Evolutionary conservation across 2,888 invertebrate species (phyloP), one percentile per base, ranked within the genome.

Genomic region (Carabus problematicus): DNA sequence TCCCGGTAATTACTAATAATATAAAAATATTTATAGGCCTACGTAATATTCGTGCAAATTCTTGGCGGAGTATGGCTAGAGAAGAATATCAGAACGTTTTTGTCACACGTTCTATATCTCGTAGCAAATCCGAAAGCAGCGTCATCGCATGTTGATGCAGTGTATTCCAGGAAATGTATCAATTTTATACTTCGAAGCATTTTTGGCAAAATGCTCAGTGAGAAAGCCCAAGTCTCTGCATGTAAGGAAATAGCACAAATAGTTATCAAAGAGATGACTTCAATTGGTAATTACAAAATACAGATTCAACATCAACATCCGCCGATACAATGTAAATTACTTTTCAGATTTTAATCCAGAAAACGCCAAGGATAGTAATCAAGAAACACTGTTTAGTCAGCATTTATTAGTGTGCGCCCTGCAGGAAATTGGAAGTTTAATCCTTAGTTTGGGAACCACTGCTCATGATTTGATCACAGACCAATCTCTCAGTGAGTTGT

Each of bases 1-100:
- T 41, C n/a, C 40, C 52, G 39, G 3, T 60, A 11, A 54, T 66
- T 70, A 54, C 62, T 68, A 58, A 73, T 11, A 45, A 45, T 12
- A 12, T 2, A 45, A 11, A 14, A 14, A 14, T 76, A 71, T 61
- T 81, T 82, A 73, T 80, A 95, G 95, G 94, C 97, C 0, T 99
- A 99, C 80, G 97, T 99, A 29, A 91, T 95, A 63, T 95, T 98
- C 80, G 93, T 96, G 0, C 93, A 95, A 82, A 91, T 92, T 76
- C 89, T 98, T 88, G 98, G 98, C 40, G 91, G 94, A 8, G 87
- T 91, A 1, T 99, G 98, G 98, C 82, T 99, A 71, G 98, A 99
- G 82, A 89, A 94, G 16, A 95, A 98, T 79, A 86, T 98, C 77
- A 90, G 90, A 11, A 86, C 89, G 0, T 90, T 98, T 75, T 83